Evolutionary conservation across 2,888 invertebrate species (phyloP).

Genomic region (Sarcophaga rosellei): DNA sequence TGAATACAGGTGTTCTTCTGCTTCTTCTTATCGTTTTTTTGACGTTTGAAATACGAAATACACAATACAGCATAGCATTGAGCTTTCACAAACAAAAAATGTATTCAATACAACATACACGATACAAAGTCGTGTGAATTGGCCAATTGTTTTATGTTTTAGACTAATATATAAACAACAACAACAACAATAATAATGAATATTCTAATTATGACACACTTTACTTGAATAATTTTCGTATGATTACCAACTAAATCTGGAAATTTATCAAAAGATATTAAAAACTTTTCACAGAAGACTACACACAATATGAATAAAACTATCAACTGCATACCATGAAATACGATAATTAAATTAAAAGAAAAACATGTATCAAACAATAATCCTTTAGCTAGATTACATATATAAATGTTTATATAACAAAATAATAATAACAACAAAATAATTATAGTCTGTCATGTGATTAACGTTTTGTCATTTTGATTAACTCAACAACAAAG

Average conservation of each 20-base stretch:
- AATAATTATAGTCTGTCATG: constrained; percentile 42
- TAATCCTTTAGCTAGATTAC: neutral
- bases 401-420: neutral
- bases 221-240: neutral
- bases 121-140: too few species aligned
- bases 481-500: neutral
- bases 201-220: constrained; percentile 1
- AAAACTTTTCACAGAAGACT: neutral
- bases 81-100: too few species aligned
- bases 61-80: too few species aligned
- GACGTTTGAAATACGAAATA: too few species aligned
- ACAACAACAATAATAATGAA: neutral
- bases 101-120: too few species aligned
- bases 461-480: constrained; percentile 16
- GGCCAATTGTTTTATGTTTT: too few species aligned
- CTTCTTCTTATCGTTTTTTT: too few species aligned
- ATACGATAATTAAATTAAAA: neutral
- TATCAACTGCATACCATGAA: constrained; percentile 18
- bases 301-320: constrained; percentile 16
- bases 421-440: neutral
- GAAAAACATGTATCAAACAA: neutral
- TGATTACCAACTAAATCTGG: neutral
- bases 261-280: neutral
- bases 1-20: too few species aligned
- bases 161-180: too few species aligned